Conservation (phyloP, 1,140 invertebrate species). For the Trinorchestia longiramus region DNA sequence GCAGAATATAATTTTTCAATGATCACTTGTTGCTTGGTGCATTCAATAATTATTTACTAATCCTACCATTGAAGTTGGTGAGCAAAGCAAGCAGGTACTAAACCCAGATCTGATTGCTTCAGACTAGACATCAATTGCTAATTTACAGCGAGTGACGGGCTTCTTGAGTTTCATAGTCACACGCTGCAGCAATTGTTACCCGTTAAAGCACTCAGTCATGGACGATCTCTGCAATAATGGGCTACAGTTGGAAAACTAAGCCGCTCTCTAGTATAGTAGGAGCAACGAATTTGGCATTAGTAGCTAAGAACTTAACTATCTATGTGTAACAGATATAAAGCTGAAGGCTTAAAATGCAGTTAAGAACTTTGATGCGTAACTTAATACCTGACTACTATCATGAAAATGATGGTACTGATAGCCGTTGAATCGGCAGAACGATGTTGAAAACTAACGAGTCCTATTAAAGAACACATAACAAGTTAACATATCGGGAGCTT, state of each 20-base stretch:
- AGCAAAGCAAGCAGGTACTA: background rate
- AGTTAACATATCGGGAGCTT: background rate
- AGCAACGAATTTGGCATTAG: background rate
- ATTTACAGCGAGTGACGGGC: background rate
- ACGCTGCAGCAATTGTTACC: background rate
- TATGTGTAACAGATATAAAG: background rate
- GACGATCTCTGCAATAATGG: background rate
- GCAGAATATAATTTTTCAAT: conserved; percentile 43
- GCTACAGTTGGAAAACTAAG: background rate
- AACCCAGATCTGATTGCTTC: background rate
- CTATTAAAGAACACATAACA: background rate
- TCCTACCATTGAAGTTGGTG: background rate
- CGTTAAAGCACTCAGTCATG: background rate
- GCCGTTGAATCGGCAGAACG: background rate
- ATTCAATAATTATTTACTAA: background rate
- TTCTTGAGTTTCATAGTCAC: background rate
- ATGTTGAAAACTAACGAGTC: background rate
- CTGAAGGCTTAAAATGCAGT: background rate
- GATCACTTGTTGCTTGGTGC: background rate
- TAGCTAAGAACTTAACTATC: background rate
- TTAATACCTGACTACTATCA: background rate
- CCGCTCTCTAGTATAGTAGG: background rate
- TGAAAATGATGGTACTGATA: background rate
- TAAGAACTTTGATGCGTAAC: background rate
- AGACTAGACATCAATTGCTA: background rate